Evolutionary conservation across 2,888 invertebrate species (phyloP).

Genomic region (Stratiomys singularior): DNA sequence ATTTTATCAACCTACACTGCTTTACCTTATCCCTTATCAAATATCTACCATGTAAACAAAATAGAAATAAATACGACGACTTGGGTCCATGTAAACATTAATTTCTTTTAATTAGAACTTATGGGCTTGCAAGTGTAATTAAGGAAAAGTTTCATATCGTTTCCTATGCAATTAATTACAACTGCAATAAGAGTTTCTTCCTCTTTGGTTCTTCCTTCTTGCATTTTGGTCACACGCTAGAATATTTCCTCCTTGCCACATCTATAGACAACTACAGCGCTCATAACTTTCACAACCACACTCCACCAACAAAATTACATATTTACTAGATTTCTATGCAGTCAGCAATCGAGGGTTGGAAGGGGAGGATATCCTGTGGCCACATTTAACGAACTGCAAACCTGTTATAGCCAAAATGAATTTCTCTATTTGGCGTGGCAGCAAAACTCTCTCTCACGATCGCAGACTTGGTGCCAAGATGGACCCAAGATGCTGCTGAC

Average conservation of each 20-base stretch:
- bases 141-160: conserved; percentile 43
- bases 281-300: conserved; percentile 6
- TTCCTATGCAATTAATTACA: conserved; percentile 45
- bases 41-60: no score
- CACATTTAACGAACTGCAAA: neutral
- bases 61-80: no score
- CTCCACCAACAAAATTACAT: neutral
- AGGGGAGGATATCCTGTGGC: no score
- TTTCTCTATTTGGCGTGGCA: neutral
- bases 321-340: neutral
- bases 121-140: conserved; percentile 33
- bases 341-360: no score
- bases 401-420: conserved; percentile 5
- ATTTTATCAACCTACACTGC: no score
- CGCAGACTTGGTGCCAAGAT: conserved; percentile 1
- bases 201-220: neutral
- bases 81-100: neutral
- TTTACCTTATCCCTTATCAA: no score
- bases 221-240: neutral
- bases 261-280: neutral
- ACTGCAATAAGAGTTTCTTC: conserved; percentile 27
- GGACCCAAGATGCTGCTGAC: conserved; percentile 9
- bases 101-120: conserved; percentile 37
- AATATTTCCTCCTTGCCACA: neutral
- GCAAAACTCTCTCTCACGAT: neutral